Base-by-base conservation (phyloP, 2,888 invertebrate genomes). In the Neoscelio sp. region DNA sequence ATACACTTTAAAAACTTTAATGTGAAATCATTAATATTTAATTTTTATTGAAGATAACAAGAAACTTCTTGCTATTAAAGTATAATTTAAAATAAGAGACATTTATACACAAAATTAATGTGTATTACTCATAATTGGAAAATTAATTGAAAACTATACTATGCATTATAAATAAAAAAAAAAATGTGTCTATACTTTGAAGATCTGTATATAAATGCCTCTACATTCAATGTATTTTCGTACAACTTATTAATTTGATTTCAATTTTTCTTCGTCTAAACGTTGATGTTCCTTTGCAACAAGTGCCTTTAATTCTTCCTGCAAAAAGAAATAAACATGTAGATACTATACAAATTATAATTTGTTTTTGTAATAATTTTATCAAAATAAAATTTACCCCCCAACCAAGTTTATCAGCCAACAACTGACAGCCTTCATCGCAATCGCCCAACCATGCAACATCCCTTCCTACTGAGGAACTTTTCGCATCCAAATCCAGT, bases 371-470 rank as follows among this genome's bases (percentile, higher is more conserved):
- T 38, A 42, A 62, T 33, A 20, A 18, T 30, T 26, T 26, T 8
- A 26, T 26, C 7, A 26, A 26, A 3, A 5, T 3, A 26, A 26
- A 42, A 92, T 93, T 91, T 86, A 95, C 95, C 82, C 93, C 94
- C 96, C 96, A 97, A 0, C 95, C 96, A 2, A 97, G 92, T 83
- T 94, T 93, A 33, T 95, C 94, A 1, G 95, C 96, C 4, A 97
- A 89, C 26, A 94, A 91, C 85, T 92, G 91, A 85, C 96, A 95
- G 0, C 96, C 96, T 46, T 94, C 94, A 88, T 97, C 97, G 88
- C 97, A 97, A 87, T 96, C 95, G 0, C 97, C 97, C 13, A 96
- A 91, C 89, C 94, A 93, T 0, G 95, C 94, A n/a, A 97, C 95
- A 89, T 97, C 97, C 1, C 97, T 92, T 64, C 90, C 90, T 0